Base-by-base conservation (phyloP, 2,113 vertebrate species). In the Dromaius novaehollandiae region DNA sequence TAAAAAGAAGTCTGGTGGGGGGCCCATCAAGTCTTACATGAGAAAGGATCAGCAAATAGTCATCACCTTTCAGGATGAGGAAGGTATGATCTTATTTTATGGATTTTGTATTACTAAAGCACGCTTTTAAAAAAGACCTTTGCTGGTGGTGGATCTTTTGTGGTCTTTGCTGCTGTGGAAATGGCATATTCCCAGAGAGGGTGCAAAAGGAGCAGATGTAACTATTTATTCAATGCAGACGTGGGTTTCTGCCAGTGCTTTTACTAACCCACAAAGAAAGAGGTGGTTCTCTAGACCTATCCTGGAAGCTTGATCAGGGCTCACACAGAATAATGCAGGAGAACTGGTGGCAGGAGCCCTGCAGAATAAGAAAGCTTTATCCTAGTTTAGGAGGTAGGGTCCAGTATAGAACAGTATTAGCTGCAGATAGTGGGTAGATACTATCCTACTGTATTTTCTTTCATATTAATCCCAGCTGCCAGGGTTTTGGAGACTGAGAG, bases 1-100 rank as follows among this genome's bases (percentile, higher is more conserved):
- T 89, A 97, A 96, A 73, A 96, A 51, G 74, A 94, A 48, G 26
- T 97, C 97, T 8, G 97, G 97, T 24, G 97, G 97, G 2, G 97
- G 97, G 2, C 0, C 15, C 58, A 94, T 97, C 2, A 2, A 90
- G 71, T 94, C 95, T 42, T 97, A 1, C 6, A 1, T 88, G 86
- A 97, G 13, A 95, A 89, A 88, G 20, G 70, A 88, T 56, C 73
- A 83, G n/a, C 74, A 78, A 75, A 86, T 89, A 2, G 92, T 97
- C 68, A 82, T 97, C 71, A 97, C 90, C 51, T 97, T 97, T 93
- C 36, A 92, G 85, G 1, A 96, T 13, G 86, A 95, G 48, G 38
- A 86, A 96, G 96, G 97, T 97, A 96, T 19, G 60, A n/a, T 70
- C 1, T 0, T 46, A 10, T 48, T 16, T 20, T 85, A 14, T 3